Conservation (phyloP, 1,140 invertebrate species). For the Meloidogyne hapla region DNA sequence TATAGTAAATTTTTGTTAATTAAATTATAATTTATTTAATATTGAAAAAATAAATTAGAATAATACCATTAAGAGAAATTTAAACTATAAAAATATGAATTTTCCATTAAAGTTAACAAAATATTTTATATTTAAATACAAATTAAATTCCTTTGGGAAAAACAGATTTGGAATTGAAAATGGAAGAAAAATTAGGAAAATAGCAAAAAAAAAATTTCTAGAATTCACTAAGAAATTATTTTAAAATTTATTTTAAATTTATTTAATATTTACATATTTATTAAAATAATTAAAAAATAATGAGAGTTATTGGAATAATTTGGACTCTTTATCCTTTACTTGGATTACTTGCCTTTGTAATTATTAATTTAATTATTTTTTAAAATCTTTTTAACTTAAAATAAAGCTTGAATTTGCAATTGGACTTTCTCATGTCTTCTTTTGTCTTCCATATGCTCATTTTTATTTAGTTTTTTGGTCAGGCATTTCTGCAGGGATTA, state of each 20-base stretch:
- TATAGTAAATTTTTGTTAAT: too few species aligned
- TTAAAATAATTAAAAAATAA: slow-evolving; percentile 8
- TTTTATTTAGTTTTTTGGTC: slow-evolving; percentile 45
- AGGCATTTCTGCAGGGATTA: slow-evolving; percentile 47
- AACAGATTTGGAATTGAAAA: not conserved
- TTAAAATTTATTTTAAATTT: not conserved
- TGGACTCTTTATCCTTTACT: slow-evolving; percentile 48
- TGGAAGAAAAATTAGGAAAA: not conserved
- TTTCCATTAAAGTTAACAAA: too few species aligned
- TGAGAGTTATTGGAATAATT: slow-evolving; percentile 46
- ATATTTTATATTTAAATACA: not conserved
- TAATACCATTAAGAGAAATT: too few species aligned
- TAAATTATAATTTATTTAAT: too few species aligned
- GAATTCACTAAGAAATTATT: not conserved
- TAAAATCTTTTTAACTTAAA: not conserved
- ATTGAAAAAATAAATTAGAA: too few species aligned
- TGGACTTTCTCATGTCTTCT: slow-evolving; percentile 48
- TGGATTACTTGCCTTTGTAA: slow-evolving; percentile 45
- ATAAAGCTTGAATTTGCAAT: slow-evolving; percentile 44
- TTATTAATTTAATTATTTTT: not conserved
- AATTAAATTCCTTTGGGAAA: not conserved
- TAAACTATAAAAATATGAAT: too few species aligned
- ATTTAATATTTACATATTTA: not conserved
- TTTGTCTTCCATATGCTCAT: slow-evolving; percentile 45
- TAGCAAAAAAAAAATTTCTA: not conserved